Conservation (phyloP, 2,797 vertebrate species). For the Esox masquinongy region DNA sequence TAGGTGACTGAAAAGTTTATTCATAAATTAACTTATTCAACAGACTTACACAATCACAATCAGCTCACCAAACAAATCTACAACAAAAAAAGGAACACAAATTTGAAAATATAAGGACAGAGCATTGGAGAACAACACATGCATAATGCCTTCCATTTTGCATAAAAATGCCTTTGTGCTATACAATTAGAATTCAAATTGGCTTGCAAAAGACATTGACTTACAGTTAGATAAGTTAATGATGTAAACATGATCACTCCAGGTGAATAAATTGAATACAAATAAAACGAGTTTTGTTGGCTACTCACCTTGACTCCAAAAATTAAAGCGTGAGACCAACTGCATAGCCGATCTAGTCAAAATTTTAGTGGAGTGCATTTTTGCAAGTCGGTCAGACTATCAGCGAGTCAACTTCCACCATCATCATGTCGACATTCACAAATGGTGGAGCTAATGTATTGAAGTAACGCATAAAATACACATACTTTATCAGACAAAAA, state of each 20-base stretch:
- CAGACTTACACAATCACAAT: not conserved
- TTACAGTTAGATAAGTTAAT: not conserved
- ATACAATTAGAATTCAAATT: not conserved
- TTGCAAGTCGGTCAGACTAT: slow-evolving; percentile 36
- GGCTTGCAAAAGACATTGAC: not conserved
- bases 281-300: not conserved
- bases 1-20: not conserved
- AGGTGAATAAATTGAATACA: not conserved
- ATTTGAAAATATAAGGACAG: not conserved
- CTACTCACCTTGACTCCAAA: slow-evolving; percentile 56
- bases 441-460: not conserved
- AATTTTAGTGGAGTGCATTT: slow-evolving; percentile 52
- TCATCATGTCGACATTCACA: slow-evolving; percentile 12
- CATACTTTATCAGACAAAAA: not conserved
- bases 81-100: not conserved
- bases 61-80: not conserved
- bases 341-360: slow-evolving; percentile 44
- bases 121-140: not conserved
- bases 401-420: slow-evolving; percentile 31
- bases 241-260: not conserved
- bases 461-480: not conserved
- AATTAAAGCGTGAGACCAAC: slow-evolving; percentile 37
- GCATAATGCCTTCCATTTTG: not conserved
- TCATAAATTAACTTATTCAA: not conserved
- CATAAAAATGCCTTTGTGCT: not conserved